Base-by-base conservation (phyloP, 2,797 vertebrate genomes). In the Thamnophis elegans region DNA sequence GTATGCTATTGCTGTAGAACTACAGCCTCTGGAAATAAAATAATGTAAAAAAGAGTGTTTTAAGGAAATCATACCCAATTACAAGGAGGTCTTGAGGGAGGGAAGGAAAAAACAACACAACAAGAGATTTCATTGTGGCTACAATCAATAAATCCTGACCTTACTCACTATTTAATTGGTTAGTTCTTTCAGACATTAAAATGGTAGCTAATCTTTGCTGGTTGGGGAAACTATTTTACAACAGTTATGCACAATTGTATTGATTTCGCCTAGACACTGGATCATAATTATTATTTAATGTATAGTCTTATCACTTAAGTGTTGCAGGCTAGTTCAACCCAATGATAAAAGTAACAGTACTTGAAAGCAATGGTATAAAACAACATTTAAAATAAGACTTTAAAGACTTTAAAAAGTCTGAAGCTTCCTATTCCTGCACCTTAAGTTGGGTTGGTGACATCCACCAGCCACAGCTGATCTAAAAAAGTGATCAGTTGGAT, bases 141-240 rank as follows among this genome's bases (percentile, higher is more conserved):
- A 42, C 1, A 56, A 96, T 98, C 97, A 95, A 98, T 98, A 96
- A 94, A 96, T 96, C 96, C 97, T 98, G 96, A 97, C 96, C 96
- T 97, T 97, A 97, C 94, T 93, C 93, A 94, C 90, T 93, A 47
- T 96, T 96, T 97, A 97, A 97, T 96, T 98, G 97, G 96, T 97
- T 97, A 85, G 73, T 91, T 97, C 93, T 97, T 97, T 93, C 93
- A 96, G 95, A 97, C 94, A 97, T 94, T 96, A 97, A 97, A 97
- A 96, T 94, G 91, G 95, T 95, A 85, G 94, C 95, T 97, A 97
- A 96, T 89, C 93, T 92, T 95, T 59, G 5, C 88, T 95, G 94
- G 94, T 96, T 97, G 96, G 91, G 94, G 51, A 93, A 93, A 91
- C 88, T 95, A 73, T 95, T 96, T 96, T 96, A 94, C 65, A 95